Percentiles rank a stretch among this genome's conserved stretches.
phyloP scores from a whole-genome alignment of 1,140 invertebrate species.

The Diabrotica virgifera region DNA sequence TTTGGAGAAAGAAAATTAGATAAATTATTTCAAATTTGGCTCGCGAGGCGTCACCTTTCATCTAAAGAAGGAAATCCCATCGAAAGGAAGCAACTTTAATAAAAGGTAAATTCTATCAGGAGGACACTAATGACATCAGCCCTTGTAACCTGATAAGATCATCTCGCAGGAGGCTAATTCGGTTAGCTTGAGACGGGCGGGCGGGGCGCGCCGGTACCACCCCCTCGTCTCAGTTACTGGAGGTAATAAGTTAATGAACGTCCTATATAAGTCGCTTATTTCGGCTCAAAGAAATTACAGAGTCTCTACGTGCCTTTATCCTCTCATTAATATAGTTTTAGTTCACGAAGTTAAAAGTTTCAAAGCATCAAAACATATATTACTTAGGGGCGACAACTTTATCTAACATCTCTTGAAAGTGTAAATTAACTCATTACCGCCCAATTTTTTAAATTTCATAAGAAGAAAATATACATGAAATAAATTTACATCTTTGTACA shows the following conservation, averaged over 20 bases:
- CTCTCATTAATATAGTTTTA: too few species aligned
- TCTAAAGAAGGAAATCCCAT: background rate
- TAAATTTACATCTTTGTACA: too few species aligned
- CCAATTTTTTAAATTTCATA: too few species aligned
- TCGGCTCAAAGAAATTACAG: too few species aligned
- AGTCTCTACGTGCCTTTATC: too few species aligned
- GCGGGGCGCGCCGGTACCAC: background rate
- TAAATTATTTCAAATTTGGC: background rate
- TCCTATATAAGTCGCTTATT: too few species aligned
- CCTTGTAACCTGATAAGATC: slow-evolving; percentile 9
- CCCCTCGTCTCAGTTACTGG: background rate
- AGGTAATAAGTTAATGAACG: slow-evolving; percentile 2
- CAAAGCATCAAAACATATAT: too few species aligned
- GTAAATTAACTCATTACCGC: too few species aligned
- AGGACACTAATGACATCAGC: slow-evolving; percentile 7
- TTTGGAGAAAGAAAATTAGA: background rate
- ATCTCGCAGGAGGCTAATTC: slow-evolving; percentile 4
- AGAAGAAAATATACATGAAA: too few species aligned
- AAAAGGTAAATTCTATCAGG: background rate
- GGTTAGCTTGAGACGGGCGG: background rate
- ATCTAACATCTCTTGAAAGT: too few species aligned
- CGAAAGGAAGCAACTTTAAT: background rate
- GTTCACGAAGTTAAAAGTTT: too few species aligned
- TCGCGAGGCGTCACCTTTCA: background rate
- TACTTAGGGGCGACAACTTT: too few species aligned